A percentile compares a stretch with the other conserved stretches of the same genome.
Conservation (phyloP, 2,113 vertebrate species). For the Melanotaenia duboulayi region DNA sequence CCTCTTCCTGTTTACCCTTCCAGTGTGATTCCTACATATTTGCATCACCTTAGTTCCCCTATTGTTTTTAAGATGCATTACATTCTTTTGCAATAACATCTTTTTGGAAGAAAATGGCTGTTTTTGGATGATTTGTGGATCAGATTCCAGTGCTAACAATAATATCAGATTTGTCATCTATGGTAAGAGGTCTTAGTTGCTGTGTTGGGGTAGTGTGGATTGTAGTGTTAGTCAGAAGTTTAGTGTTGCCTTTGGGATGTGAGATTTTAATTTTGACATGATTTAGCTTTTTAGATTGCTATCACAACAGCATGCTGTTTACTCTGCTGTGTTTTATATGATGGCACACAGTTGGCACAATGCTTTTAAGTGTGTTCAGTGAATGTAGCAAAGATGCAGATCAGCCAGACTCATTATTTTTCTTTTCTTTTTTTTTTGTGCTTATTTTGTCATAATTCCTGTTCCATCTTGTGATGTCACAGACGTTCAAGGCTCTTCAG, state of each 20-base stretch:
- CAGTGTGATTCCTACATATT: slow-evolving; percentile 9
- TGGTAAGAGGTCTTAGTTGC: slow-evolving; percentile 15
- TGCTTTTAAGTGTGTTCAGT: slow-evolving; percentile 29
- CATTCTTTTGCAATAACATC: background rate
- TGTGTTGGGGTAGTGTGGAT: background rate
- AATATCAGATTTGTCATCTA: background rate
- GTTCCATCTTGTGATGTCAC: slow-evolving; percentile 63
- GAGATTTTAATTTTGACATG: background rate
- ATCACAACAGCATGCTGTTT: slow-evolving; percentile 41
- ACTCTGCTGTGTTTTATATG: slow-evolving; percentile 24
- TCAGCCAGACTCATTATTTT: slow-evolving; percentile 59
- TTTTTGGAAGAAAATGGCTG: background rate
- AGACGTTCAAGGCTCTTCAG: slow-evolving; percentile 73
- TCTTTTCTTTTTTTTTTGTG: slow-evolving; percentile 36
- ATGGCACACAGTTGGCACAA: slow-evolving; percentile 2
- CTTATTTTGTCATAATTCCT: slow-evolving; percentile 56
- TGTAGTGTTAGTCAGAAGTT: background rate
- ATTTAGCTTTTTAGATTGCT: slow-evolving; percentile 17
- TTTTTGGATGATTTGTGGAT: background rate
- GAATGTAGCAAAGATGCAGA: slow-evolving; percentile 2
- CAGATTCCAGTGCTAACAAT: background rate
- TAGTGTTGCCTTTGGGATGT: background rate
- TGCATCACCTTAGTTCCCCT: slow-evolving; percentile 51
- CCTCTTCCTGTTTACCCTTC: background rate
- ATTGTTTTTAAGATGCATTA: background rate